Base-by-base conservation (phyloP, 2,113 vertebrate genomes). In the Hemicordylus capensis region DNA sequence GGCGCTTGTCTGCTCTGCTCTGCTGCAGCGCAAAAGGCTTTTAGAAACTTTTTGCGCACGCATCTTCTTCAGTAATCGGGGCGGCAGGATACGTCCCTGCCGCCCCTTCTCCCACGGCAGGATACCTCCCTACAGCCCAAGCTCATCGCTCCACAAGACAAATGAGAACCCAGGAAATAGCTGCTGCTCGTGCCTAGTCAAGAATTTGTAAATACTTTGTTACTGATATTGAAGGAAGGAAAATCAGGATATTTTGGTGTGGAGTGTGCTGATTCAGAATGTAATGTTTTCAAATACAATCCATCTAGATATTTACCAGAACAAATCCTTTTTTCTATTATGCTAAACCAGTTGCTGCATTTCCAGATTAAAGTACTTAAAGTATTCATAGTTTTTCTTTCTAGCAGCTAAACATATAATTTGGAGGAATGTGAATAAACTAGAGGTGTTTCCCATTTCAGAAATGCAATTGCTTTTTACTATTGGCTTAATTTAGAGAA, bases 371-470 rank as follows among this genome's bases (percentile, higher is more conserved):
- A 83, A 70, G 84, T 87, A 77, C 89, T 86, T 86, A 81, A 77
- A 79, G 89, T 93, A 90, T 94, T 95, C 91, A 31, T 91, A 86
- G 86, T 95, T 93, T 95, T 91, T 84, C 90, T 96, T 92, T n/a
- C n/a, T 95, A 93, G 59, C 87, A 92, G 88, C 90, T 91, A 95
- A 92, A 90, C 90, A 12, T n/a, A n/a, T n/a, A n/a, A n/a, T n/a
- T n/a, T 96, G 91, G 86, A 91, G 86, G 88, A 90, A 80, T 82
- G 90, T 92, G 92, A 96, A 96, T 96, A 96, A 97, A 96, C 70
- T 37, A 92, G 80, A 77, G 67, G n/a, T 88, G 86, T 93, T 87
- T 93, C 78, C 46, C 75, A 56, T 46, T 48, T 59, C 14, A 70
- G 42, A 51, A 64, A 76, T 54, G 66, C 17, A 22, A 34, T 59